Percentiles rank a stretch among this genome's conserved stretches.
These are phyloP conservation scores for Brachionus plicatilis DNA, from an alignment of 1,140 invertebrate species.

Conservation along the genomic window DNA sequence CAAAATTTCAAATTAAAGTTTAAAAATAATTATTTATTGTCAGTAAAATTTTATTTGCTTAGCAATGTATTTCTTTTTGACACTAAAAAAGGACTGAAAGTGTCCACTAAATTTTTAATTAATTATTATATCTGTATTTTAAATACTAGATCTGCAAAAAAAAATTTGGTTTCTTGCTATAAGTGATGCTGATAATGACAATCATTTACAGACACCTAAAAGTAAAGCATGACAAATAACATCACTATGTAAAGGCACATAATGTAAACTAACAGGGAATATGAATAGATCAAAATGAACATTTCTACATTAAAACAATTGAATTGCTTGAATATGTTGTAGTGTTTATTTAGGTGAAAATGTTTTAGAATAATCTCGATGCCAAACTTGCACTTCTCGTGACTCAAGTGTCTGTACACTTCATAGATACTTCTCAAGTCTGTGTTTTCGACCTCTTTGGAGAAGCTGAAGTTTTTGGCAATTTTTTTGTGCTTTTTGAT, in stretches of 20 bases:
- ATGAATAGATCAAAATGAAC: constrained; percentile 5
- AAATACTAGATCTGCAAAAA: no score
- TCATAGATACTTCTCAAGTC: neutral
- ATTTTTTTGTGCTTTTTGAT: constrained; percentile 25
- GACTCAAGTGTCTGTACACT: neutral
- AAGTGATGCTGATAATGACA: no score
- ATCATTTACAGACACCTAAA: neutral
- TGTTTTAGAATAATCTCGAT: neutral
- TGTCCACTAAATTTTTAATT: no score
- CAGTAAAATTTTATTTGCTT: no score
- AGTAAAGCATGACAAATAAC: neutral
- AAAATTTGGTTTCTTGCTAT: no score
- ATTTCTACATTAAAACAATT: neutral
- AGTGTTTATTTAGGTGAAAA: neutral
- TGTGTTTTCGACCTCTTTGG: constrained; percentile 15
- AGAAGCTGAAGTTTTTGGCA: neutral
- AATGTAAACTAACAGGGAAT: neutral
- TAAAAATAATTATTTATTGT: no score
- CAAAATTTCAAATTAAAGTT: no score
- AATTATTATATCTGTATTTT: no score
- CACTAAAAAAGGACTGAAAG: no score
- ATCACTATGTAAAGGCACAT: neutral
- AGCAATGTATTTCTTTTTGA: no score
- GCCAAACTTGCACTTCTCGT: neutral
- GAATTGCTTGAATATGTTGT: neutral